Conservation (phyloP, 2,797 vertebrate species). For the Sebastes matsubarae region DNA sequence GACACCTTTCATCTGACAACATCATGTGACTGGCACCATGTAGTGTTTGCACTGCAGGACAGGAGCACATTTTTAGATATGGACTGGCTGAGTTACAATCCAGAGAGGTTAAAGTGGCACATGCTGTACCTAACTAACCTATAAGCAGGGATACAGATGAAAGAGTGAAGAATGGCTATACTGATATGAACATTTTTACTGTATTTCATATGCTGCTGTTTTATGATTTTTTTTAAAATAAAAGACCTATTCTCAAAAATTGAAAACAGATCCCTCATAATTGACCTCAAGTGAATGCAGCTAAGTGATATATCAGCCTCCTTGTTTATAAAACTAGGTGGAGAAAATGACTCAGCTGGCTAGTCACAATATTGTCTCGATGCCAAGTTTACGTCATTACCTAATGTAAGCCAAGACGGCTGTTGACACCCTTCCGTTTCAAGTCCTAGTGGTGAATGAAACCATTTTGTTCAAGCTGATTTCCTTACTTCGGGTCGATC, state of each 20-base stretch:
- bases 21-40: conserved; percentile 11
- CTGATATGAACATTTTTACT: neutral
- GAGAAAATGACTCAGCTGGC: conserved; percentile 46
- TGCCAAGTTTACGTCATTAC: conserved; percentile 52
- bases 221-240: neutral
- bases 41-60: conserved; percentile 10
- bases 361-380: conserved; percentile 30
- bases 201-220: neutral
- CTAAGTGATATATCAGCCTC: conserved; percentile 23
- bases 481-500: neutral
- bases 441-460: conserved; percentile 11
- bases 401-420: conserved; percentile 37
- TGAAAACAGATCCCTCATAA: conserved; percentile 1
- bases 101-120: conserved; percentile 18
- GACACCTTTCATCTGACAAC: conserved; percentile 23
- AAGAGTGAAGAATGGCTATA: neutral
- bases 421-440: conserved; percentile 52
- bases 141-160: neutral
- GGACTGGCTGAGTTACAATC: conserved; percentile 19
- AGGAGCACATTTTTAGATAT: conserved; percentile 28
- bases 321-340: conserved; percentile 32
- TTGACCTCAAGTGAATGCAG: neutral
- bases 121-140: neutral
- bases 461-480: conserved; percentile 32
- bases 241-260: neutral